Base-by-base conservation (phyloP, 2,797 vertebrate genomes). In the Apogon hyalosoma region DNA sequence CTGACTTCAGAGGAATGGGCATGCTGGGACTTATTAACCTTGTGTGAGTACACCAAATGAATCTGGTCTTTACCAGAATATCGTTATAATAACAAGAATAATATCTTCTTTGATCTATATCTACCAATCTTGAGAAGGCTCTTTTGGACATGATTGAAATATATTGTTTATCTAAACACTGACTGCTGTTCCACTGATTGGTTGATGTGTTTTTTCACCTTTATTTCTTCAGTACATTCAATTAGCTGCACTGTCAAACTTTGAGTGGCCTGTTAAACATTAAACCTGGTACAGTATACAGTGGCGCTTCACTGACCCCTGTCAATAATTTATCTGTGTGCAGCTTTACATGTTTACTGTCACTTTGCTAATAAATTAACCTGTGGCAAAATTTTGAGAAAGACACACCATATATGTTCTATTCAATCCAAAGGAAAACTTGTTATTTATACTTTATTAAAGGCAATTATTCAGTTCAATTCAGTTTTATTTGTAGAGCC, bases 1-100 rank as follows among this genome's bases (percentile, higher is more conserved):
- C 98, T 9, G 98, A 99, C 92, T 99, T 99, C 90, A 94, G 98
- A 93, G 98, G 98, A 88, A 99, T 99, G 98, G 98, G 98, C 68
- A 87, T 99, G 83, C 94, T 99, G 62, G 98, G 98, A 50, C 90
- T 99, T 10, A 92, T 93, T 59, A 99, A 99, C 84, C 96, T 99
- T 21, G 87, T 98, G 98, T 99, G 92, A 96, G 98, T 96, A 19
- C 19, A 8, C 15, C 15, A 43, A n/a, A n/a, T 15, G 9, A 36
- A 5, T 8, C 41, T 43, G 6, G 41, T 15, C 33, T 36, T 3
- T 10, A 36, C 7, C 9, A 36, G 14, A 43, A 7, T 43, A 6
- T 15, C 8, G 14, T 7, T 43, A 7, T 15, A 43, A 14, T 43
- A 43, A 14, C 41, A 15, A 0, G 13, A 15, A n/a, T 8, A 15